Evolutionary conservation across 1,140 invertebrate genomes (phyloP).

Genomic region (Hyles vespertilio): DNA sequence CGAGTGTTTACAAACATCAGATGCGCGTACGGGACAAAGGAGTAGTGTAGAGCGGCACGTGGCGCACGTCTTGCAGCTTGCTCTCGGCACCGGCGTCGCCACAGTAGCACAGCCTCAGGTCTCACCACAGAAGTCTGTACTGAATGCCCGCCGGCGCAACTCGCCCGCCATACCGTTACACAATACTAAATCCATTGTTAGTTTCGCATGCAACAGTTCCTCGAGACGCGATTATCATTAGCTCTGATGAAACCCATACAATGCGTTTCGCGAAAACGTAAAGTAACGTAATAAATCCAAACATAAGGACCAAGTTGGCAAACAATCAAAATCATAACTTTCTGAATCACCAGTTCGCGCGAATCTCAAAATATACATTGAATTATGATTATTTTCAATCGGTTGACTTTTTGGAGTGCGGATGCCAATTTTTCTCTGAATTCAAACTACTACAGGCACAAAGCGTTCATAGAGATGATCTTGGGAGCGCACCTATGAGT

Average conservation of each 20-base stretch:
- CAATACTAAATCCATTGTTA: constrained; percentile 10
- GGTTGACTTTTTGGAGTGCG: constrained; percentile 28
- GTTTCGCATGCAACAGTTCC: background rate
- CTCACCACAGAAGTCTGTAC: background rate
- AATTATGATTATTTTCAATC: constrained; percentile 13
- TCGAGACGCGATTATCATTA: constrained; percentile 5
- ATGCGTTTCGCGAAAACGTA: background rate
- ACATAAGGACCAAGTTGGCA: constrained; percentile 4
- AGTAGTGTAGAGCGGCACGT: constrained; percentile 20
- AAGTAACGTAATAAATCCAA: background rate
- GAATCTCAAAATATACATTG: constrained; percentile 7
- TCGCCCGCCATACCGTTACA: background rate
- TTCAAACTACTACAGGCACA: constrained; percentile 27
- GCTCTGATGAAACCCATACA: background rate
- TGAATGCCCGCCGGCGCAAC: background rate
- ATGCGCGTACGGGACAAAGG: constrained; percentile 26
- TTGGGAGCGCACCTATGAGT: constrained; percentile 59
- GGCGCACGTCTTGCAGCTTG: constrained; percentile 23
- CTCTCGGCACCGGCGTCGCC: background rate
- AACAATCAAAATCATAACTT: constrained; percentile 6
- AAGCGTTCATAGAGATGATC: constrained; percentile 42
- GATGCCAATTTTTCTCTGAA: constrained; percentile 35
- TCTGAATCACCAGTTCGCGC: constrained; percentile 4
- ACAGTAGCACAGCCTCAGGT: background rate
- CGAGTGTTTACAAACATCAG: constrained; percentile 48